Evolutionary conservation across 2,888 invertebrate genomes (phyloP), one percentile per base, ranked within the genome.

Genomic region (Psylliodes chrysocephalus): DNA sequence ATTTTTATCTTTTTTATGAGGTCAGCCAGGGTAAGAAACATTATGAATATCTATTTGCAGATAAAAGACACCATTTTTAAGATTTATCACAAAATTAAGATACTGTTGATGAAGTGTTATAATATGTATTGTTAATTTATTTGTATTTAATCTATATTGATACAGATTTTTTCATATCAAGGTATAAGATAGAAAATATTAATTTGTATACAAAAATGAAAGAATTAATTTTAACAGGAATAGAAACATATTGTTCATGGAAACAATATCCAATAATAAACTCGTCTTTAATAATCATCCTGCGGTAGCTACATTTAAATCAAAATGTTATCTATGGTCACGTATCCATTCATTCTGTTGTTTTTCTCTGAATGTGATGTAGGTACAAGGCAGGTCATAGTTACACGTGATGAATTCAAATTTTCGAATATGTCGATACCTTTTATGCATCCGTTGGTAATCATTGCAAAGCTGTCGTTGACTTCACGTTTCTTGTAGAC

Each of bases 371-470:
- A 64, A 64, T 28, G 28, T 46, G 55, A 51, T 64, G 60, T 64
- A 55, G 52, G 47, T 52, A 56, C 64, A 64, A 35, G 57, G 22
- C 55, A 54, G 51, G 46, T 59, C 61, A 54, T 51, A 60, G 57
- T 30, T 47, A 55, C 64, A 47, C 38, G 64, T 25, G 40, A 46
- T 59, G 67, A 61, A 64, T 67, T 44, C 46, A 15, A 59, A 67
- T 49, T 64, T 38, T 25, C 49, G 46, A 54, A 30, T 51, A 40
- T n/a, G n/a, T n/a, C n/a, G n/a, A n/a, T n/a, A n/a, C n/a, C n/a
- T n/a, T n/a, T n/a, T n/a, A n/a, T n/a, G 64, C 67, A 67, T 67
- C 67, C 67, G 67, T 59, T 61, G 38, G 33, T 49, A 46, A 63
- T 64, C 64, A 64, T 60, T 28, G 55, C 55, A 35, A 63, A 54